Percentiles rank a stretch among this genome's conserved stretches.
These are phyloP conservation scores for Rhizoglyphus robini DNA, from an alignment of 1,140 invertebrate species.

Conservation along the genomic window DNA sequence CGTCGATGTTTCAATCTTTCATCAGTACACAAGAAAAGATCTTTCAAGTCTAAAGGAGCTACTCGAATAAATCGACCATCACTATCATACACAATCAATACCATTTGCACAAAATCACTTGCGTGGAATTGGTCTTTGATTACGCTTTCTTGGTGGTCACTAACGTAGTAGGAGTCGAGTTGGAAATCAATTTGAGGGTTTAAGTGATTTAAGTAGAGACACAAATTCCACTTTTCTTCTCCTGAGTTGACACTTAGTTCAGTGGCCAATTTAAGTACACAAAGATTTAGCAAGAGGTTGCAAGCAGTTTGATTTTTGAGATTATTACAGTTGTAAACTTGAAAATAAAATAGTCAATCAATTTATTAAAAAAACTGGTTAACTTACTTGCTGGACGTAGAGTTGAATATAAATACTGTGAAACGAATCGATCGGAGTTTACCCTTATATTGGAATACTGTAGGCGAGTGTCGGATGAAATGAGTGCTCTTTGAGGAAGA, in stretches of 20 bases:
- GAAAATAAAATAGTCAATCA: constrained; percentile 6
- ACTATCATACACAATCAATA: background rate
- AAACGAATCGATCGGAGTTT: background rate
- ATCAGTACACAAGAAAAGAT: constrained; percentile 8
- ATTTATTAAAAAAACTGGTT: background rate
- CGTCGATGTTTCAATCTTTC: background rate
- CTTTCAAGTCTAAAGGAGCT: background rate
- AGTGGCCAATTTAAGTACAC: constrained; percentile 43
- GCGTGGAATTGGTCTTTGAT: background rate
- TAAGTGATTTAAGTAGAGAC: background rate
- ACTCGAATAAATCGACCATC: constrained; percentile 1
- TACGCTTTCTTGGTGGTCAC: background rate
- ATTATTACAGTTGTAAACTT: constrained; percentile 21
- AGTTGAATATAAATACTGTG: background rate
- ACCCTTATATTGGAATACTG: background rate
- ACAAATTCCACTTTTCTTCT: constrained; percentile 4
- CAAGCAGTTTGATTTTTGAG: constrained; percentile 39
- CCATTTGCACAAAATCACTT: constrained; percentile 8
- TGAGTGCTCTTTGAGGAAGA: background rate
- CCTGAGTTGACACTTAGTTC: background rate
- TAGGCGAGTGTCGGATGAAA: background rate
- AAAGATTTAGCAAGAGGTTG: constrained; percentile 53
- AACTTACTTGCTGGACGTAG: constrained; percentile 7
- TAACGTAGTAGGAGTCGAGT: background rate
- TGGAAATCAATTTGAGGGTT: constrained; percentile 3